Conservation (phyloP, 2,888 invertebrate genomes). For the Baronia brevicornis region DNA sequence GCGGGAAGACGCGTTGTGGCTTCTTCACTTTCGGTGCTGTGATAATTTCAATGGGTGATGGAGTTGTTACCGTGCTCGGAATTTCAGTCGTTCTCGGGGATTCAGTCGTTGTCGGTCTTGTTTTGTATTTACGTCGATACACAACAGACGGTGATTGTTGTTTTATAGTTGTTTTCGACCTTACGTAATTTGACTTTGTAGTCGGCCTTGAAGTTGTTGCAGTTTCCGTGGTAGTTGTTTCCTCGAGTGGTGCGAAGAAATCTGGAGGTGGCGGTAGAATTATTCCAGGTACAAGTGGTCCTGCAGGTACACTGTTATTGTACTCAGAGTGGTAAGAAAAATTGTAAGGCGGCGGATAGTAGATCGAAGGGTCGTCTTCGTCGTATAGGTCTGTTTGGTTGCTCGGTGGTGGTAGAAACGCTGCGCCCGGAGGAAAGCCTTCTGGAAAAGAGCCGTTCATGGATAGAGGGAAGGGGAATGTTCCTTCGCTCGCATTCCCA, state of each 20-base stretch:
- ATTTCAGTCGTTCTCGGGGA: slow-evolving; percentile 49
- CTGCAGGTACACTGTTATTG: slow-evolving; percentile 84
- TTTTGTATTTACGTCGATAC: slow-evolving; percentile 55
- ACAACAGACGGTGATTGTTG: slow-evolving; percentile 41
- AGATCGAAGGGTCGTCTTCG: slow-evolving; percentile 93
- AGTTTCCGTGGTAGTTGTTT: slow-evolving; percentile 48
- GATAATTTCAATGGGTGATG: slow-evolving; percentile 51
- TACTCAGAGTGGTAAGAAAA: slow-evolving; percentile 89
- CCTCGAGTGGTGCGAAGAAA: slow-evolving; percentile 85
- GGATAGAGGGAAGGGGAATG: slow-evolving; percentile 71
- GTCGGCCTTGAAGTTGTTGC: slow-evolving; percentile 44
- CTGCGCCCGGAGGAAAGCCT: slow-evolving; percentile 73
- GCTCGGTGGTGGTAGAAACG: slow-evolving; percentile 80
- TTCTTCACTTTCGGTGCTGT: slow-evolving; percentile 55
- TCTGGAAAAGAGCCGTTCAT: slow-evolving; percentile 76
- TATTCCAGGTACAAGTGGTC: slow-evolving; percentile 91
- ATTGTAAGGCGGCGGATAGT: slow-evolving; percentile 94
- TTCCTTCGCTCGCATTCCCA: slow-evolving; percentile 74
- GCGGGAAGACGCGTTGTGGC: slow-evolving; percentile 44
- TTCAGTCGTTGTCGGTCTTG: slow-evolving; percentile 57
- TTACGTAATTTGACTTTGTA: slow-evolving; percentile 35
- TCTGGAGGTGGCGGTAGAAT: slow-evolving; percentile 91
- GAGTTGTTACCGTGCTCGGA: slow-evolving; percentile 56
- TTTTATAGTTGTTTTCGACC: slow-evolving; percentile 50
- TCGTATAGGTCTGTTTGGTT: slow-evolving; percentile 86